Evolutionary conservation across 2,888 invertebrate species (phyloP), one percentile per base, ranked within the genome.

Genomic region (Pristionchus exspectatus): DNA sequence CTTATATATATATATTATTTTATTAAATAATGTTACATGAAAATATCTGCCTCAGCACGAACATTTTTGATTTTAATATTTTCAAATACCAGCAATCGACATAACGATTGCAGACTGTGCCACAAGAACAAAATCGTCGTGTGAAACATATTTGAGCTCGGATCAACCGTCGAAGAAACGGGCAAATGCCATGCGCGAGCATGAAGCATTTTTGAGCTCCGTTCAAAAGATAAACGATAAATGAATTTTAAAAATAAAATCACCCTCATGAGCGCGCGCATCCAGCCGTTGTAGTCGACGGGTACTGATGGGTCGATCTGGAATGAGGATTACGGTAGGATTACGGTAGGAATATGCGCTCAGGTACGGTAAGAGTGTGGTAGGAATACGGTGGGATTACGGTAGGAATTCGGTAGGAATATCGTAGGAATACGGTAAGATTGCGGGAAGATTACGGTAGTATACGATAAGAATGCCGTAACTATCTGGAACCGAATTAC

Each of bases 281-380:
- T 77, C 74, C 74, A 77, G 14, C 74, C 74, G 10, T 77, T 77
- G 74, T 77, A 77, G 44, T 77, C 74, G 44, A 77, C 74, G 21
- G 74, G 74, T 7, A 24, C 44, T 9, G 74, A 30, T 2, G 5
- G 12, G 24, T 77, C 74, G 44, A 77, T 77, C 74, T 77, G 69
- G 7, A 77, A 77, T 38, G 12, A 0, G 44, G 44, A 50, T 50
- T 50, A 50, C 44, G 44, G 44, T 7, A 50, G 0, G 9, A 50
- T 44, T 44, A 44, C 44, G 9, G 44, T 44, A 44, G 44, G 44
- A 44, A 44, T 44, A 44, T 44, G 44, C 4, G 9, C 3, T 5
- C 9, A 44, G 9, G 66, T 69, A 27, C 14, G n/a, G 4, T 69
- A 59, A 21, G 16, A 59, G 0, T 59, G 7, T 1, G 24, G 18